These are phyloP conservation scores for Protonemura montana DNA, from an alignment of 2,888 invertebrate species.

Conservation along the genomic window DNA sequence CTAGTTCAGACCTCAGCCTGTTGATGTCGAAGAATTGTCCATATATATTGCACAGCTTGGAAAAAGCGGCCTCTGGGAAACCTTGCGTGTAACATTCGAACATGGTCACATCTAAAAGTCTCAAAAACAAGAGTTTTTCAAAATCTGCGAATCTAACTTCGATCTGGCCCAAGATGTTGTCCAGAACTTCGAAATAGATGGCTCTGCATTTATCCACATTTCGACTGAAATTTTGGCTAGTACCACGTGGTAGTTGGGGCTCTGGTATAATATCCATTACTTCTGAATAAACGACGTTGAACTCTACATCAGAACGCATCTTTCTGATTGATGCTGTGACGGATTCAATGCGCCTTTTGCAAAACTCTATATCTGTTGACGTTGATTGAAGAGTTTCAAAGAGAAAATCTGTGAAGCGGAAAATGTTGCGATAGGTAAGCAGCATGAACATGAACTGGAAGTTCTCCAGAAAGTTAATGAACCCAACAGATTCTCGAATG, in stretches of 20 bases:
- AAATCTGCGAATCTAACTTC: neutral
- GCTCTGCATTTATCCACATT: neutral
- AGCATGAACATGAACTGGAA: conserved; percentile 5
- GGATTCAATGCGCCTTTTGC: neutral
- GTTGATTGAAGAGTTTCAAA: neutral
- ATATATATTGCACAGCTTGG: neutral
- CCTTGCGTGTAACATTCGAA: neutral
- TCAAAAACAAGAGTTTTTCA: neutral
- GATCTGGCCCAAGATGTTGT: conserved; percentile 7
- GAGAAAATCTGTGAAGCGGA: neutral
- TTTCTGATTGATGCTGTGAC: neutral
- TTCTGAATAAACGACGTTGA: neutral
- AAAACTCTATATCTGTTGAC: neutral
- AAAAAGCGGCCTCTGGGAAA: neutral
- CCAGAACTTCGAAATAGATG: conserved; percentile 5
- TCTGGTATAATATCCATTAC: neutral
- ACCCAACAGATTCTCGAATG: neutral
- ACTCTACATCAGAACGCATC: neutral
- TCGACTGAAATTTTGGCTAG: no score
- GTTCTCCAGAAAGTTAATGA: neutral
- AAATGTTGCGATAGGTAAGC: neutral
- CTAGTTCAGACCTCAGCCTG: neutral
- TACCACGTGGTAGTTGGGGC: neutral
- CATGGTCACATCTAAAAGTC: neutral
- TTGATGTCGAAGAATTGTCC: neutral